A percentile compares a stretch with the other conserved stretches of the same genome.
Evolutionary conservation across 2,797 vertebrate genomes (phyloP).

Genomic region (Chelon auratus): DNA sequence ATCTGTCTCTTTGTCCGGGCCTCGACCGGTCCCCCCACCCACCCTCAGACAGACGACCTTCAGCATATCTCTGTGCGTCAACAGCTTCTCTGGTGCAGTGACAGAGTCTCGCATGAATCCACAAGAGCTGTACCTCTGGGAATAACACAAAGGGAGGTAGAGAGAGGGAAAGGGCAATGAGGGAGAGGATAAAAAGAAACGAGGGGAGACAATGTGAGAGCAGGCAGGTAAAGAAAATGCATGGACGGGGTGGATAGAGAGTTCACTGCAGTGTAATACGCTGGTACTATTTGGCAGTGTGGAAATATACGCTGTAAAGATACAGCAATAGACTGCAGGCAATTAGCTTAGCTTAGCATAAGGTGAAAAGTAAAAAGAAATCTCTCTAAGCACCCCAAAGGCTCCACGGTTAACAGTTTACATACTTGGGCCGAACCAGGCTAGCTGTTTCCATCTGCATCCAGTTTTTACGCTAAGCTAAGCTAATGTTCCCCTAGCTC

Average conservation of each 20-base stretch:
- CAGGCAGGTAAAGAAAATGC: not conserved
- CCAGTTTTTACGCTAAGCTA: constrained; percentile 10
- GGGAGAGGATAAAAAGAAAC: not conserved
- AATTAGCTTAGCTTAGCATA: not conserved
- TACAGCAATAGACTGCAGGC: no score
- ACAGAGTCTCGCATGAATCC: constrained; percentile 41
- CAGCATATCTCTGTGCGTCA: constrained; percentile 37
- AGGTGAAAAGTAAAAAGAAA: not conserved
- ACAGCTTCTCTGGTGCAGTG: constrained; percentile 12
- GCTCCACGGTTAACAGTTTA: not conserved
- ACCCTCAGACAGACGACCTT: constrained; percentile 46
- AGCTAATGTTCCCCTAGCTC: constrained; percentile 9
- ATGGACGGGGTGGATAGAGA: not conserved
- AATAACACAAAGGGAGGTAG: constrained; percentile 11
- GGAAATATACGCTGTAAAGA: no score
- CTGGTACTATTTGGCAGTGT: not conserved
- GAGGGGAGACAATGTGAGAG: constrained; percentile 8
- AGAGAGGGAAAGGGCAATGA: not conserved
- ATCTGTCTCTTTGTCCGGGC: constrained; percentile 26
- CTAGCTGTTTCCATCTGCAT: not conserved
- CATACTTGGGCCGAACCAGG: no score
- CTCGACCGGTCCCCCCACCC: constrained; percentile 13
- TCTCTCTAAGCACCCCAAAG: not conserved
- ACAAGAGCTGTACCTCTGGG: constrained; percentile 18
- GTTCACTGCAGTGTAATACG: not conserved